These are phyloP conservation scores for Drosophila athabasca DNA, from an alignment of 1,140 invertebrate species.

Conservation along the genomic window DNA sequence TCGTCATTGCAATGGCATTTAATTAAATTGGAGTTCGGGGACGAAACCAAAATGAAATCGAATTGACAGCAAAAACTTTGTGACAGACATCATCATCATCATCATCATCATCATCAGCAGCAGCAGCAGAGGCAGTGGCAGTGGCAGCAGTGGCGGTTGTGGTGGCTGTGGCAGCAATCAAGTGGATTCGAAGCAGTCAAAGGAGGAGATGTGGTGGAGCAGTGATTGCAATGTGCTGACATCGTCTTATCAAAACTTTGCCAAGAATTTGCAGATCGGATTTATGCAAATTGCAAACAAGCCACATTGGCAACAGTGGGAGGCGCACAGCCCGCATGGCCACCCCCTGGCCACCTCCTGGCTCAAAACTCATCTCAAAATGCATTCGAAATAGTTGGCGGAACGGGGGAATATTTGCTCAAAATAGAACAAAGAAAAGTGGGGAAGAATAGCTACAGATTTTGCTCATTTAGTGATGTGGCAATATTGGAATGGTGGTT, in stretches of 20 bases:
- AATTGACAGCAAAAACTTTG: slow-evolving; percentile 15
- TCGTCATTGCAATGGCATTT: slow-evolving; percentile 32
- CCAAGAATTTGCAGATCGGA: slow-evolving; percentile 19
- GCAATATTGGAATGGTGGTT: too few relatives aligned
- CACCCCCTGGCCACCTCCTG: too few relatives aligned
- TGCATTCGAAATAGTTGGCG: too few relatives aligned
- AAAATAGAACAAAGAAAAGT: too few relatives aligned
- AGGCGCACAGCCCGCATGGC: not conserved
- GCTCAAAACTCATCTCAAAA: too few relatives aligned
- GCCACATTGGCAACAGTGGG: slow-evolving; percentile 21
- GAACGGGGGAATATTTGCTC: too few relatives aligned
- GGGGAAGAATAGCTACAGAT: too few relatives aligned
- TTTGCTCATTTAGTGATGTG: too few relatives aligned
- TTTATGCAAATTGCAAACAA: slow-evolving; percentile 51
- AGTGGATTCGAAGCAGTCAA: not conserved
- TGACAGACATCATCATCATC: too few relatives aligned
- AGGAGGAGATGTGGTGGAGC: not conserved
- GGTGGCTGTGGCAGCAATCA: not conserved
- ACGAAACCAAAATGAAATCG: slow-evolving; percentile 25
- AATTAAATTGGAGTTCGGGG: slow-evolving; percentile 37
- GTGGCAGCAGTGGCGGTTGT: too few relatives aligned
- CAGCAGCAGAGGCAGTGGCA: too few relatives aligned
- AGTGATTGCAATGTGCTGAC: slow-evolving; percentile 26
- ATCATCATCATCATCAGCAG: too few relatives aligned
- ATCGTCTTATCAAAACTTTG: slow-evolving; percentile 35